phyloP scores from a whole-genome alignment of 2,888 invertebrate genomes.

The Cheilosia pagana region DNA sequence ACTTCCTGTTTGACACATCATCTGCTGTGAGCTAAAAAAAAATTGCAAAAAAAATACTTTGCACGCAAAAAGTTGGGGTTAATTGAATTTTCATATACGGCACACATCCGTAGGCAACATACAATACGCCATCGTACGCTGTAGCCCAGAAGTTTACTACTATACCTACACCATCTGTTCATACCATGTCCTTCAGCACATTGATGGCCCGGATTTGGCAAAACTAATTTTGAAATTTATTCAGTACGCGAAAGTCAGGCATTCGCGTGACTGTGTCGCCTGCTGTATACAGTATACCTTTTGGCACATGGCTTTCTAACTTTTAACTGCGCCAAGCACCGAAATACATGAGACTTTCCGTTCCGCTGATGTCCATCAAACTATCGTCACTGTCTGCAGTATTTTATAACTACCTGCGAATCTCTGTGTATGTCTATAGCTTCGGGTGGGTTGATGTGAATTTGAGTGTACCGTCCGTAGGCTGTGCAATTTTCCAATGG shows the following conservation, averaged over 20 bases:
- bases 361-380: conserved; percentile 24
- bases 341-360: conserved; percentile 3
- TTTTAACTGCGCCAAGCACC: neutral
- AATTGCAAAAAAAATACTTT: neutral
- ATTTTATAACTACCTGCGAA: conserved; percentile 1
- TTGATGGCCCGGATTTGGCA: conserved; percentile 33
- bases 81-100: conserved; percentile 26
- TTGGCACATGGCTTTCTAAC: conserved; percentile 6
- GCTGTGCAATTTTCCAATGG: conserved; percentile 10
- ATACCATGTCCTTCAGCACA: neutral
- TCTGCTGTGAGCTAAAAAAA: neutral
- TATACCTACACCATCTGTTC: conserved; percentile 1
- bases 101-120: conserved; percentile 4
- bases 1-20: conserved; percentile 12
- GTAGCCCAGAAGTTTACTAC: neutral
- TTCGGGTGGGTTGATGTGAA: neutral
- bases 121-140: neutral
- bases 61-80: conserved; percentile 16
- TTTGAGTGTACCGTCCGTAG: neutral
- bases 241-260: conserved; percentile 30
- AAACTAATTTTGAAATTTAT: conserved; percentile 54
- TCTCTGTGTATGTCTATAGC: neutral
- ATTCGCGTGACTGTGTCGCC: conserved; percentile 7
- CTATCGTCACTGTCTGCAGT: conserved; percentile 10
- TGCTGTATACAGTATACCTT: neutral